Conservation (phyloP, 2,888 invertebrate species). For the Coelogynopora nodosa region DNA sequence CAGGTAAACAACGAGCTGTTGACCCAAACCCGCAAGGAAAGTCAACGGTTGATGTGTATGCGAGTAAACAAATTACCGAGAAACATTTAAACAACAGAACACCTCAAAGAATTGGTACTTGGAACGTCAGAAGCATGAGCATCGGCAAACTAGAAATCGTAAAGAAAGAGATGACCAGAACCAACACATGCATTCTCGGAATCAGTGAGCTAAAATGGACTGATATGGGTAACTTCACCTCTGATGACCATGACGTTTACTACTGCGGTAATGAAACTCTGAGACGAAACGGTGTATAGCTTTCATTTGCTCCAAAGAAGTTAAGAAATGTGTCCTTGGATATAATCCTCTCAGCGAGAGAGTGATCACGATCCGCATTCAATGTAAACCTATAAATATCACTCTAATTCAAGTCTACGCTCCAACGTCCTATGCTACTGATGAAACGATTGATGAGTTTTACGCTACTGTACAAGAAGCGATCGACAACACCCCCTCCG, state of each 20-base stretch:
- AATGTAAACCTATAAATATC: background rate
- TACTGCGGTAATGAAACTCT: background rate
- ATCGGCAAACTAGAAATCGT: background rate
- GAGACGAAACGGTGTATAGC: slow-evolving; percentile 15
- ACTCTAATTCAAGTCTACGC: background rate
- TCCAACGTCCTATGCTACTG: background rate
- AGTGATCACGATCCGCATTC: slow-evolving; percentile 2
- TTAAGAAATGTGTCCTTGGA: background rate
- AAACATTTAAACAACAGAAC: background rate
- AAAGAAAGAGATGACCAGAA: slow-evolving; percentile 13
- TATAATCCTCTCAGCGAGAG: background rate
- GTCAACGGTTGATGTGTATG: background rate
- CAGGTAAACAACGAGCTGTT: too few species aligned
- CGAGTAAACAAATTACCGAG: background rate
- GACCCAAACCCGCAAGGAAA: slow-evolving; percentile 11
- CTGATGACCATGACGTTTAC: slow-evolving; percentile 11
- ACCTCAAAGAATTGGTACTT: background rate
- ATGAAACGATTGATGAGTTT: background rate
- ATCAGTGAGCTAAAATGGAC: slow-evolving; percentile 9
- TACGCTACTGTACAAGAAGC: background rate
- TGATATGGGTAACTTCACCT: slow-evolving; percentile 8
- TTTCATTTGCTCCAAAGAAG: slow-evolving; percentile 22
- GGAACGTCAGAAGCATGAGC: slow-evolving; percentile 25
- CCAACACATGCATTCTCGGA: background rate
- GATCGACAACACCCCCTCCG: background rate